These are phyloP conservation scores for Hemibagrus wyckioides DNA, from an alignment of 2,113 vertebrate genomes.

Conservation along the genomic window DNA sequence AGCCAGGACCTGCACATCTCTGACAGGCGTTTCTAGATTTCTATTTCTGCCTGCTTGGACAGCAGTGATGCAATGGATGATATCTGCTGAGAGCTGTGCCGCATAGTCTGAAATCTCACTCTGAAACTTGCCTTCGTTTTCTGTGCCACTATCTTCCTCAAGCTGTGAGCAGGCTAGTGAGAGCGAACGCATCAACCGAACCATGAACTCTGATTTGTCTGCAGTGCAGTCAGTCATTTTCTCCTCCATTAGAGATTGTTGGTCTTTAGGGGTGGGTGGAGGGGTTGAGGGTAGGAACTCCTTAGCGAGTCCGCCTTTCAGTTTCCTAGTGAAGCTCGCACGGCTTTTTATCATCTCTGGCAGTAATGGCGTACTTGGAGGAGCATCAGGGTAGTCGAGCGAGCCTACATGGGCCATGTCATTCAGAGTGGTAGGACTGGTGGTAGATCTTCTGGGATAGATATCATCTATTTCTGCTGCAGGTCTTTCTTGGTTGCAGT, in stretches of 20 bases:
- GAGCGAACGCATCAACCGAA: constrained; percentile 68
- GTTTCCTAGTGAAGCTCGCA: constrained; percentile 69
- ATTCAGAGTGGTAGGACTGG: constrained; percentile 27
- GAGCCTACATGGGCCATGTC: constrained; percentile 60
- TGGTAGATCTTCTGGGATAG: not conserved
- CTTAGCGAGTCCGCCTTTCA: constrained; percentile 73
- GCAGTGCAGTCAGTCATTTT: not conserved
- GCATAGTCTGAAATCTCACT: constrained; percentile 57
- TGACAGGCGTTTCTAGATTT: not conserved
- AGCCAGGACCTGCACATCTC: constrained; percentile 53
- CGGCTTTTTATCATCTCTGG: constrained; percentile 68
- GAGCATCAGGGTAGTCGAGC: constrained; percentile 76
- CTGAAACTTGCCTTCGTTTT: not conserved
- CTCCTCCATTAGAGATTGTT: constrained; percentile 14
- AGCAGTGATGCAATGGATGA: constrained; percentile 51
- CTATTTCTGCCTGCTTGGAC: not conserved
- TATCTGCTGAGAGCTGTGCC: constrained; percentile 58
- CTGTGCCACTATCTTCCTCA: constrained; percentile 1
- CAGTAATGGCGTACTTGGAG: constrained; percentile 72
- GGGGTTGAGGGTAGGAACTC: constrained; percentile 75
- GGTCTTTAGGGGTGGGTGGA: constrained; percentile 72
- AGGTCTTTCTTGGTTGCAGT: constrained; percentile 6
- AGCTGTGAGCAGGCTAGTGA: constrained; percentile 52
- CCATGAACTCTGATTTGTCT: constrained; percentile 61
- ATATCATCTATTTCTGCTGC: constrained; percentile 13